Base-by-base conservation (phyloP, 2,113 vertebrate species). In the Xiphophorus hellerii region DNA sequence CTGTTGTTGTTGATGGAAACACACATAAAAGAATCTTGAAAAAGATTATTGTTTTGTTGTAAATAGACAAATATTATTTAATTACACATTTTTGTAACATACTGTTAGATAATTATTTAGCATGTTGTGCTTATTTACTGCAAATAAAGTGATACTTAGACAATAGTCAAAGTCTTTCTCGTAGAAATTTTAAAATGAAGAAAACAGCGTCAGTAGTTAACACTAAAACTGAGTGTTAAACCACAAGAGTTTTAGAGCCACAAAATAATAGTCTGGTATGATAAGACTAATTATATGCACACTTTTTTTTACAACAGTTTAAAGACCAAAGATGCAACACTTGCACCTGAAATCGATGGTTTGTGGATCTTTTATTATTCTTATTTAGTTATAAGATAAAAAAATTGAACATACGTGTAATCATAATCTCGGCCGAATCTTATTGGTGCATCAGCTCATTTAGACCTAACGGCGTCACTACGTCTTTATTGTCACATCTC, bases 401-500 rank as follows among this genome's bases (percentile, higher is more conserved):
- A 31, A 30, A 65, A n/a, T 64, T 62, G 3, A 35, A 64, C 13
- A 31, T 22, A 7, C 8, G 22, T n/a, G 31, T 44, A 37, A 25
- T 58, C 25, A 62, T 8, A 69, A 71, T 61, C 25, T 71, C 31
- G 4, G 13, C 30, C 1, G 39, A 63, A 58, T 66, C 67, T 29
- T 73, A 15, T 48, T n/a, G 71, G 31, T 70, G 60, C 58, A 64
- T 83, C 17, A 31, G 58, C 61, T 37, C 37, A 11, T 64, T 28
- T 30, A 29, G 35, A 73, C 20, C 27, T 63, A 31, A 12, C 12
- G 13, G 5, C 62, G 42, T 67, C 62, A n/a, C 67, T 68, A 62
- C 39, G 58, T 87, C 29, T 75, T 71, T 73, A 69, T 73, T 37
- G 44, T 58, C n/a, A 30, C n/a, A 27, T 48, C 54, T 63, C 27